These are phyloP conservation scores for Sericinus montela DNA, from an alignment of 2,888 invertebrate species.

Conservation along the genomic window DNA sequence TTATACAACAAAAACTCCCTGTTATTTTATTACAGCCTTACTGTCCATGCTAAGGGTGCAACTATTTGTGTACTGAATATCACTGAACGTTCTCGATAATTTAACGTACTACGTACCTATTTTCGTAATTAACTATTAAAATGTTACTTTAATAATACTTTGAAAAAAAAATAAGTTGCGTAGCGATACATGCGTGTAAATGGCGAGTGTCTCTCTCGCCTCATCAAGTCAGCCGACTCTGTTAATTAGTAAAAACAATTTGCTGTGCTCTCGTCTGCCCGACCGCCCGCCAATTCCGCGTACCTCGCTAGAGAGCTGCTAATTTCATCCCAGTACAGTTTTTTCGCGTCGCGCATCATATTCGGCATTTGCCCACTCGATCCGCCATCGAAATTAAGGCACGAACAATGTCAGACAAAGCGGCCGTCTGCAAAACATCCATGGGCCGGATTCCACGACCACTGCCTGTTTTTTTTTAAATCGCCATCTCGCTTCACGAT, in stretches of 20 bases:
- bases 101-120: too few relatives aligned
- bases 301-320: slow-evolving; percentile 76
- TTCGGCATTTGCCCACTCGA: slow-evolving; percentile 77
- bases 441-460: slow-evolving; percentile 70
- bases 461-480: slow-evolving; percentile 71
- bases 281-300: slow-evolving; percentile 77
- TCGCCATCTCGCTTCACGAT: slow-evolving; percentile 65
- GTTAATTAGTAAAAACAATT: slow-evolving; percentile 78
- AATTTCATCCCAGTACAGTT: slow-evolving; percentile 74
- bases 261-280: slow-evolving; percentile 66
- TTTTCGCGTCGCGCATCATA: slow-evolving; percentile 76
- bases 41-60: too few relatives aligned
- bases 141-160: too few relatives aligned
- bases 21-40: too few relatives aligned
- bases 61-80: too few relatives aligned
- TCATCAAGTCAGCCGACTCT: slow-evolving; percentile 65
- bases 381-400: slow-evolving; percentile 77
- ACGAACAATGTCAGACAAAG: slow-evolving; percentile 78
- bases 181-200: slow-evolving; percentile 12
- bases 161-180: too few relatives aligned
- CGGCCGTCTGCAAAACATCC: slow-evolving; percentile 77
- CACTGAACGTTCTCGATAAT: too few relatives aligned
- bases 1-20: too few relatives aligned
- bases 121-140: too few relatives aligned
- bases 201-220: slow-evolving; percentile 29